phyloP scores from a whole-genome alignment of 92 coral and sea anemone species.

The Plumapathes pennacea region DNA sequence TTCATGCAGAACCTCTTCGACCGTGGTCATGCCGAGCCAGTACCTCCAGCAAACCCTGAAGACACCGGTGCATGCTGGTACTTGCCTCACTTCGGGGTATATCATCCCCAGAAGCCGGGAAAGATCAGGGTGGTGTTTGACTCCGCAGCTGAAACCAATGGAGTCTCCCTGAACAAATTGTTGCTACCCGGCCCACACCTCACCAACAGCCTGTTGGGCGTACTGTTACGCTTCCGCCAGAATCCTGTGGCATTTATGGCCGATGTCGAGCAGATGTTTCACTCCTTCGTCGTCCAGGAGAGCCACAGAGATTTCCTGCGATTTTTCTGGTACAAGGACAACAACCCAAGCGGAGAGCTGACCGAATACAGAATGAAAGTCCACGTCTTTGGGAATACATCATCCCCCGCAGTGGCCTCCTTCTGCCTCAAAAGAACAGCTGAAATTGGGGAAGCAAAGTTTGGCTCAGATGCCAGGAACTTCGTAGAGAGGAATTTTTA shows the following conservation, averaged over 20 bases:
- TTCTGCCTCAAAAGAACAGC: conserved; percentile 29
- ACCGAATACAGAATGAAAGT: conserved; percentile 43
- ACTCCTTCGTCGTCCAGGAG: conserved; percentile 31
- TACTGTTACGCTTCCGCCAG: conserved; percentile 41
- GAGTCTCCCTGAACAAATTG: conserved; percentile 40
- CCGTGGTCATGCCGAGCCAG: conserved; percentile 36
- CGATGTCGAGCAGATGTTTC: conserved; percentile 55
- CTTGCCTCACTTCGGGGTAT: conserved; percentile 40
- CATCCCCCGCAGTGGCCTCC: conserved; percentile 56
- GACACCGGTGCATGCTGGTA: conserved; percentile 19
- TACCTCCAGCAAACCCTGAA: conserved; percentile 5
- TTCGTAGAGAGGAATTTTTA: conserved; percentile 35
- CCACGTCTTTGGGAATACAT: conserved; percentile 27
- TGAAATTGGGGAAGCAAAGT: not conserved
- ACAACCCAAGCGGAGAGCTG: conserved; percentile 35
- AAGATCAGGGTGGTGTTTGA: conserved; percentile 53
- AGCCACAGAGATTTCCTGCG: conserved; percentile 39
- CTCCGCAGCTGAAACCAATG: conserved; percentile 36
- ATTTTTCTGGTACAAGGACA: conserved; percentile 46
- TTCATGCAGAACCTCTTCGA: conserved; percentile 50
- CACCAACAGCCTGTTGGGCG: conserved; percentile 41
- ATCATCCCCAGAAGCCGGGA: conserved; percentile 35
- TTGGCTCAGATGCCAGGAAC: conserved; percentile 8
- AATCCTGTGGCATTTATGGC: conserved; percentile 39
- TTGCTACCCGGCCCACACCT: conserved; percentile 32